A percentile compares a stretch with the other conserved stretches of the same genome.
These are phyloP conservation scores for Eutrigla gurnardus DNA, from an alignment of 2,797 vertebrate genomes.

Conservation along the genomic window DNA sequence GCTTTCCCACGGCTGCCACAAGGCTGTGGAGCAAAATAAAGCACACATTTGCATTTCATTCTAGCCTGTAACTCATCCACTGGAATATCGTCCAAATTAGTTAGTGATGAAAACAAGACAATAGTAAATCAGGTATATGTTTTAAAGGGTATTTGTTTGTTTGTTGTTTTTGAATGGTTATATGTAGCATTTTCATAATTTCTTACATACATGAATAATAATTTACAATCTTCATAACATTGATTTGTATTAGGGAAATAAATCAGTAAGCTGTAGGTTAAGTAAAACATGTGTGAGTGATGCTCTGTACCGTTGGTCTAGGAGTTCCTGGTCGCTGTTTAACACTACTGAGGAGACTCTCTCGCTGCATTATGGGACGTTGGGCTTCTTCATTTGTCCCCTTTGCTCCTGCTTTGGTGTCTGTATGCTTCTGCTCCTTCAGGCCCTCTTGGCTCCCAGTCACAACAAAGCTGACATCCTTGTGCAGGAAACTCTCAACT, in stretches of 20 bases:
- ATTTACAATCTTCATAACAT: neutral
- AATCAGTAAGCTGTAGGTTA: neutral
- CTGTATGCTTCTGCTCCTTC: slow-evolving; percentile 35
- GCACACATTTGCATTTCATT: neutral
- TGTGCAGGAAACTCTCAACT: slow-evolving; percentile 93
- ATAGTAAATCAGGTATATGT: neutral
- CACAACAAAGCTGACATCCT: slow-evolving; percentile 90
- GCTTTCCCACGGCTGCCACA: slow-evolving; percentile 89
- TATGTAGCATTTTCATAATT: neutral
- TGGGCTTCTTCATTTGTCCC: slow-evolving; percentile 34
- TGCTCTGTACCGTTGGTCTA: slow-evolving; percentile 67
- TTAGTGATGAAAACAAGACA: neutral
- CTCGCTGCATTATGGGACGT: slow-evolving; percentile 32
- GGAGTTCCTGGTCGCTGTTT: slow-evolving; percentile 59
- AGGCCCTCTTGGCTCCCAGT: slow-evolving; percentile 84
- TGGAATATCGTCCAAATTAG: neutral
- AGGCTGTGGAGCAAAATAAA: slow-evolving; percentile 68
- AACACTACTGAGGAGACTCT: slow-evolving; percentile 26
- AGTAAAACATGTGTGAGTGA: neutral
- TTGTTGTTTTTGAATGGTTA: neutral
- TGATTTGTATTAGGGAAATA: neutral
- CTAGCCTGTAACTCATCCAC: neutral
- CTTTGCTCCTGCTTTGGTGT: slow-evolving; percentile 21
- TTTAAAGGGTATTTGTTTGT: neutral
- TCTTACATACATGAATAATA: neutral